Evolutionary conservation across 2,797 vertebrate genomes (phyloP), one percentile per base, ranked within the genome.

Genomic region (Acipenser transmontanus): DNA sequence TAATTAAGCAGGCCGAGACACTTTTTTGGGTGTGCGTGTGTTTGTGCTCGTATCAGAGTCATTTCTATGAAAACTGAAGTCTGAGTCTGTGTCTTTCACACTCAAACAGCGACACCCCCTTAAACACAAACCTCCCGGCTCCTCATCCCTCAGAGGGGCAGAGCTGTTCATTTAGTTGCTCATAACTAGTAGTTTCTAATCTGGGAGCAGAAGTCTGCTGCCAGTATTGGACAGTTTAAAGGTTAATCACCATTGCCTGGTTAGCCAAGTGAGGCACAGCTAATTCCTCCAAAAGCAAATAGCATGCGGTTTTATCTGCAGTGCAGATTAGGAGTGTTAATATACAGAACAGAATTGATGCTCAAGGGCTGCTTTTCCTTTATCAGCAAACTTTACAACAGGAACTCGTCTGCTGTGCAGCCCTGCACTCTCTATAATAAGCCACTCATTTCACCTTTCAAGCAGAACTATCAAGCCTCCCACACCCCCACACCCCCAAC

Each of bases 241-340:
- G 91, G 91, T 94, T 93, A 93, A 94, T 94, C 92, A 92, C 90
- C 87, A 88, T 91, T 80, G 90, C 91, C 91, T 92, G 91, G 91
- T 92, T 92, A 91, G 91, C 91, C 88, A 86, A 91, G 89, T 88
- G 91, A 92, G 87, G 90, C 91, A 91, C 87, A 92, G 91, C 91
- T 94, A 93, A 94, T 94, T 93, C 92, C 91, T 92, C 90, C 90
- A 88, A 94, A 93, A 89, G 90, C 92, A 93, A 93, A 93, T 91
- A 91, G 89, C 90, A 91, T 90, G 85, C 87, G 79, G 90, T 89
- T 90, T 91, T 93, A 94, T 93, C 92, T 89, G 89, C 88, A 88
- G 84, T 81, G 84, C 88, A 92, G 92, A 93, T 94, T 93, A 94
- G 92, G 89, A 91, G 90, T 91, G 92, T 92, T 94, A 93, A 93